Percentiles rank a stretch among this genome's conserved stretches.
These are phyloP conservation scores for Helicorthomorpha holstii DNA, from an alignment of 1,140 invertebrate genomes.

Conservation along the genomic window DNA sequence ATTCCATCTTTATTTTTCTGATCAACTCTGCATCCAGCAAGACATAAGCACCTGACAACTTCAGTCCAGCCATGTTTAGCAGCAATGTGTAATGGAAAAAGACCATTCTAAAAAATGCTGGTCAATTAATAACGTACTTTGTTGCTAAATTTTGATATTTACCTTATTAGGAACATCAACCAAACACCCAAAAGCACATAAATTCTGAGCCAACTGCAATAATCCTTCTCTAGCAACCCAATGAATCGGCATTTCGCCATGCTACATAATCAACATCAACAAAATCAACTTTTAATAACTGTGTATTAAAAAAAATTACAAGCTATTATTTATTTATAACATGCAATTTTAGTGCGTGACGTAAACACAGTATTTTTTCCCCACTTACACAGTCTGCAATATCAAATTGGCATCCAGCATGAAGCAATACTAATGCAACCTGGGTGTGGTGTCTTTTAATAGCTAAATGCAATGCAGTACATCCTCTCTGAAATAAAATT, in stretches of 20 bases:
- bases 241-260: slow-evolving; percentile 57
- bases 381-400: slow-evolving; percentile 41
- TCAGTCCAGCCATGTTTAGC: slow-evolving; percentile 54
- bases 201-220: slow-evolving; percentile 44
- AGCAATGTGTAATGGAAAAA: slow-evolving; percentile 55
- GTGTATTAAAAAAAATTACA: no score
- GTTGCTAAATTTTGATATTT: slow-evolving; percentile 2
- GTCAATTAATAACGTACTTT: not conserved
- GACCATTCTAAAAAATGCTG: slow-evolving; percentile 24
- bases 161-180: slow-evolving; percentile 47
- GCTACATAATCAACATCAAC: no score
- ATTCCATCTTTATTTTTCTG: slow-evolving; percentile 52
- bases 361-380: not conserved
- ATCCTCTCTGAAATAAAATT: slow-evolving; percentile 22
- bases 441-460: slow-evolving; percentile 36
- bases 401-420: slow-evolving; percentile 51
- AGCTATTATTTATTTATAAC: no score
- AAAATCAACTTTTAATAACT: no score
- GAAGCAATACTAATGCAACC: slow-evolving; percentile 42
- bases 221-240: slow-evolving; percentile 49
- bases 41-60: slow-evolving; percentile 52
- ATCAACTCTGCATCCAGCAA: slow-evolving; percentile 50
- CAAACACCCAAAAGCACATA: slow-evolving; percentile 55
- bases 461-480: slow-evolving; percentile 44
- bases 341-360: no score